phyloP scores from a whole-genome alignment of 1,140 invertebrate genomes.

The Lucilia sericata region DNA sequence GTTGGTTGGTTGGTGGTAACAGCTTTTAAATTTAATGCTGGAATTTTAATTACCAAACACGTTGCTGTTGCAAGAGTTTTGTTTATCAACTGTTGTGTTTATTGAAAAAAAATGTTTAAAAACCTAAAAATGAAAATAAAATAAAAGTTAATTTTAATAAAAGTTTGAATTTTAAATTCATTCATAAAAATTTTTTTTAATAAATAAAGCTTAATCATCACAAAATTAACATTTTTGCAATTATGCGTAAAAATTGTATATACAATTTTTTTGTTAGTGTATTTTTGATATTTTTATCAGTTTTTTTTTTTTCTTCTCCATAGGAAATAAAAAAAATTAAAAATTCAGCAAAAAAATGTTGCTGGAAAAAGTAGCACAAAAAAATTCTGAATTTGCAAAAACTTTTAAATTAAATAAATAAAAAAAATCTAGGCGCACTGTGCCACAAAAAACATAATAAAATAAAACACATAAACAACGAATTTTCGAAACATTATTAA shows the following conservation, averaged over 20 bases:
- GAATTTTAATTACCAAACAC: not conserved
- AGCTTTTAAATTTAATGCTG: too few relatives aligned
- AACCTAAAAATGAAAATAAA: not conserved
- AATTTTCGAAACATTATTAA: too few relatives aligned
- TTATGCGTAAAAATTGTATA: slow-evolving; percentile 1
- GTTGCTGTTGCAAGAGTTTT: not conserved
- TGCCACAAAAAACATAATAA: not conserved
- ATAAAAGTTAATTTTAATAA: not conserved
- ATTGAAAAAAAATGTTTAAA: not conserved
- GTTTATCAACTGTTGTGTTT: not conserved
- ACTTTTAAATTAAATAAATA: not conserved
- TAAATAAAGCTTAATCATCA: not conserved
- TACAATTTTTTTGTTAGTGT: not conserved
- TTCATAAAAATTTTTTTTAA: not conserved
- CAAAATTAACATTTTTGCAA: not conserved
- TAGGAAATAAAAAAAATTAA: not conserved
- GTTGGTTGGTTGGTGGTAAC: too few relatives aligned
- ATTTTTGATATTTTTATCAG: not conserved
- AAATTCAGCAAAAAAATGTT: not conserved
- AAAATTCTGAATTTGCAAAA: not conserved
- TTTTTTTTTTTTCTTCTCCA: not conserved
- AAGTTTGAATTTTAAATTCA: not conserved
- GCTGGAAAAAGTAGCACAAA: not conserved
- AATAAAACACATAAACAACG: not conserved
- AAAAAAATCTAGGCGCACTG: slow-evolving; percentile 6